A percentile compares a stretch with the other conserved stretches of the same genome.
Evolutionary conservation across 2,888 invertebrate genomes (phyloP).

Genomic region (Pachydiplax longipennis): DNA sequence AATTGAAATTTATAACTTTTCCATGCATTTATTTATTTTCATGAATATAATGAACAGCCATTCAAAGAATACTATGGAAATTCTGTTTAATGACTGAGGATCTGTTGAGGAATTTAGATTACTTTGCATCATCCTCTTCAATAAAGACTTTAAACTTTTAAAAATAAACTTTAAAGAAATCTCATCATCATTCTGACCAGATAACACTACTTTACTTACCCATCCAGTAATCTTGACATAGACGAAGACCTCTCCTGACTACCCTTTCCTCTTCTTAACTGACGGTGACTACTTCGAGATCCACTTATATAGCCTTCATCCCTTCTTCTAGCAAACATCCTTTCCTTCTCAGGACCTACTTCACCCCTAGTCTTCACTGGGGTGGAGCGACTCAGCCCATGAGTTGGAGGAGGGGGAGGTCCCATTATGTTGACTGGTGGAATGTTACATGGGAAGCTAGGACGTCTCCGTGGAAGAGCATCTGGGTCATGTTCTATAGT

Average conservation of each 20-base stretch:
- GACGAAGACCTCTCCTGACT: constrained; percentile 83
- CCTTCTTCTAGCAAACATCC: constrained; percentile 52
- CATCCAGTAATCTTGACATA: constrained; percentile 83
- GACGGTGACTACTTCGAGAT: constrained; percentile 65
- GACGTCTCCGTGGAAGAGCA: constrained; percentile 64
- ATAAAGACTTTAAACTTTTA: no score
- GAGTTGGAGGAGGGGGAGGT: constrained; percentile 61
- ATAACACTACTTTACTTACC: constrained; percentile 60
- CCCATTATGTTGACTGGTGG: constrained; percentile 55
- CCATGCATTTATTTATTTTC: no score
- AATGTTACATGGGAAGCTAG: constrained; percentile 55
- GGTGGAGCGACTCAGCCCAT: constrained; percentile 50
- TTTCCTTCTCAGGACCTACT: constrained; percentile 55
- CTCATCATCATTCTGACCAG: no score
- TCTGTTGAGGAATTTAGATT: no score
- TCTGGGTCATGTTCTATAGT: constrained; percentile 92
- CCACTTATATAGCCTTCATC: constrained; percentile 69
- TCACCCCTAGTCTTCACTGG: constrained; percentile 18
- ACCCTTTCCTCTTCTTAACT: constrained; percentile 65
- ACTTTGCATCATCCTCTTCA: no score
- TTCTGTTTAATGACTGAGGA: no score
- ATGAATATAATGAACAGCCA: no score
- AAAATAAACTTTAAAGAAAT: no score
- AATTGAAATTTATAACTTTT: no score
- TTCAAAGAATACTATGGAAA: no score